These are phyloP conservation scores for Eurystomus glaucurus DNA, from an alignment of 2,797 vertebrate genomes.

Conservation along the genomic window DNA sequence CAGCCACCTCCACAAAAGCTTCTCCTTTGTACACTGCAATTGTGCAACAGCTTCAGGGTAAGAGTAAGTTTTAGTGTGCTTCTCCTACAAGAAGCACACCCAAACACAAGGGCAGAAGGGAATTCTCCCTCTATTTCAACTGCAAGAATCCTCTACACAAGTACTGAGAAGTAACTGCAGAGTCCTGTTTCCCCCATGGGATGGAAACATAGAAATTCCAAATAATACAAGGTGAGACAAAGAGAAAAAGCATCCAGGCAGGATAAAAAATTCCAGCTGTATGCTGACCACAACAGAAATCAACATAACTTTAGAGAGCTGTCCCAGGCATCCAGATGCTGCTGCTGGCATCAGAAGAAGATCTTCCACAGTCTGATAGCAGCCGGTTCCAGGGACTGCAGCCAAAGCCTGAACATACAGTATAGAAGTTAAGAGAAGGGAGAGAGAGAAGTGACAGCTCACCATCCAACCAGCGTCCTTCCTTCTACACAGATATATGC, in stretches of 20 bases:
- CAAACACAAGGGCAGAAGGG: not conserved
- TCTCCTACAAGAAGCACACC: not conserved
- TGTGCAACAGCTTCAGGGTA: not conserved
- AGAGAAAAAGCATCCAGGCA: slow-evolving; percentile 40
- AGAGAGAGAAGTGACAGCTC: not conserved
- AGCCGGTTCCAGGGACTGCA: slow-evolving; percentile 3
- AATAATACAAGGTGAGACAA: slow-evolving; percentile 48
- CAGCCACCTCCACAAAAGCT: not conserved
- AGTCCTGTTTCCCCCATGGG: not conserved
- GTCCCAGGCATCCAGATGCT: slow-evolving; percentile 58
- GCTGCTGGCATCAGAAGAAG: slow-evolving; percentile 17
- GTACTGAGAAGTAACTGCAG: not conserved
- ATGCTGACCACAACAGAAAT: slow-evolving; percentile 26
- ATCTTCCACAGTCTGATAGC: slow-evolving; percentile 22
- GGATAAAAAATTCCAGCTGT: slow-evolving; percentile 44
- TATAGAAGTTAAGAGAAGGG: not conserved
- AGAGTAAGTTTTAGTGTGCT: not conserved
- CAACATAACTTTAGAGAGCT: slow-evolving; percentile 34
- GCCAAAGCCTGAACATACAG: slow-evolving; percentile 13
- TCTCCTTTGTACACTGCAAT: not conserved
- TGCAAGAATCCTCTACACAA: not conserved
- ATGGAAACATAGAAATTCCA: slow-evolving; percentile 47
- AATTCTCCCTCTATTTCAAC: not conserved
- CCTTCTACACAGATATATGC: not conserved
- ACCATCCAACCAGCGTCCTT: not conserved